Evolutionary conservation across 2,113 vertebrate species (phyloP), one percentile per base, ranked within the genome.

Genomic region (Orientallactaga bullata): DNA sequence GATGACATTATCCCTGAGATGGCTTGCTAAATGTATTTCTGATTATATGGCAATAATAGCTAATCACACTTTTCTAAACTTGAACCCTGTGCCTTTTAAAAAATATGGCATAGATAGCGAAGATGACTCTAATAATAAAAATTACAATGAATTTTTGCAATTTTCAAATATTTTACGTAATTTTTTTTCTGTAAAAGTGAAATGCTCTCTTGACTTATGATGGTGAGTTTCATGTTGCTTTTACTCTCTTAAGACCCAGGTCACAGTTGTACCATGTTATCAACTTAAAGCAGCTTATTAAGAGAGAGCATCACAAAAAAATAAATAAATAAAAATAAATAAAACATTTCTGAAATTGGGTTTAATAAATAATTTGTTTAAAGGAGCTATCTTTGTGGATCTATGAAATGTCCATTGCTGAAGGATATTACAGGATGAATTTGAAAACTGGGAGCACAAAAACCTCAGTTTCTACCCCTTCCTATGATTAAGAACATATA

Each of bases 311-410:
- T 17, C 63, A 77, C 42, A 47, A 47, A 47, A 74, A 60, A 82
- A 87, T 18, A 90, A 86, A 87, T 12, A 83, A 51, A 69, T n/a
- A n/a, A 74, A 60, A 82, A 87, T 18, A 90, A 86, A 87, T 12
- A 83, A 51, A 69, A 88, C 35, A 92, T 61, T 92, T 85, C 63
- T 66, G 90, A 71, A 96, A 66, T 90, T 77, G 51, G 30, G 7
- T 79, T 66, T 82, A 81, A 91, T 63, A 79, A 91, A 94, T 85
- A 76, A 61, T 73, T 92, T 79, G 60, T 90, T 73, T 76, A 88
- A 91, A 93, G 60, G 16, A 80, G 35, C 30, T 94, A 55, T 32
- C 55, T 65, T 58, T 96, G 83, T 80, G 37, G 23, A n/a, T 95
- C 26, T 86, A 89, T 66, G 69, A 94, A 93, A 63, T 42, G 71